phyloP scores from a whole-genome alignment of 1,140 invertebrate species.

The Bathynomus jamesi region DNA sequence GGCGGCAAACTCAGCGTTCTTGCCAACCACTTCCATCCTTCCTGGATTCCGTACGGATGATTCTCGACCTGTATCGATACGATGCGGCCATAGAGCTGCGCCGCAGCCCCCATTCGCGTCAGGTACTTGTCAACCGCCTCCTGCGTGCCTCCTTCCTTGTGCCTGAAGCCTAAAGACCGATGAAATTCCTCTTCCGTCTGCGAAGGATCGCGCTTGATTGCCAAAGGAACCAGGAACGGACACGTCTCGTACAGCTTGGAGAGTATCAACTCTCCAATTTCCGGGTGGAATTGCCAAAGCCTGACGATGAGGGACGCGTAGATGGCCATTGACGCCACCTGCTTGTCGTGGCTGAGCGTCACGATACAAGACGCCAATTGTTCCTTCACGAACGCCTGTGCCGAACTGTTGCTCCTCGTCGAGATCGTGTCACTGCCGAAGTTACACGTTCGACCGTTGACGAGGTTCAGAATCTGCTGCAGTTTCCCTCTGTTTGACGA shows the following conservation, averaged over 20 bases:
- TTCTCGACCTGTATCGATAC: background rate
- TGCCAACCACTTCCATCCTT: background rate
- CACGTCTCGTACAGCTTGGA: background rate
- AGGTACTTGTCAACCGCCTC: background rate
- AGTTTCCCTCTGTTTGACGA: background rate
- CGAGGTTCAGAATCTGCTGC: background rate
- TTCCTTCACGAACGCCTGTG: conserved; percentile 2
- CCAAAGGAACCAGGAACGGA: background rate
- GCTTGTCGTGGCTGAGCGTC: background rate
- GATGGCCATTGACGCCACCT: background rate
- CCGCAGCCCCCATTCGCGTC: background rate
- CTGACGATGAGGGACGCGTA: background rate
- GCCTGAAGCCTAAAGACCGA: background rate
- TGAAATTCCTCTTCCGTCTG: background rate
- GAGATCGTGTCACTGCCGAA: background rate
- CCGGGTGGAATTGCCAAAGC: background rate
- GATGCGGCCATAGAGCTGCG: background rate
- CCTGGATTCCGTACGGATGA: background rate
- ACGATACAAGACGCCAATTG: background rate
- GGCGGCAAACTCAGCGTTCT: background rate
- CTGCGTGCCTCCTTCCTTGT: background rate
- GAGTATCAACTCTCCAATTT: background rate
- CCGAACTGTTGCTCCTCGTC: background rate
- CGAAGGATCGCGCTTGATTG: background rate
- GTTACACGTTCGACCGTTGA: background rate